These are phyloP conservation scores for Nixonia krombeini DNA, from an alignment of 1,140 invertebrate genomes.

Conservation along the genomic window DNA sequence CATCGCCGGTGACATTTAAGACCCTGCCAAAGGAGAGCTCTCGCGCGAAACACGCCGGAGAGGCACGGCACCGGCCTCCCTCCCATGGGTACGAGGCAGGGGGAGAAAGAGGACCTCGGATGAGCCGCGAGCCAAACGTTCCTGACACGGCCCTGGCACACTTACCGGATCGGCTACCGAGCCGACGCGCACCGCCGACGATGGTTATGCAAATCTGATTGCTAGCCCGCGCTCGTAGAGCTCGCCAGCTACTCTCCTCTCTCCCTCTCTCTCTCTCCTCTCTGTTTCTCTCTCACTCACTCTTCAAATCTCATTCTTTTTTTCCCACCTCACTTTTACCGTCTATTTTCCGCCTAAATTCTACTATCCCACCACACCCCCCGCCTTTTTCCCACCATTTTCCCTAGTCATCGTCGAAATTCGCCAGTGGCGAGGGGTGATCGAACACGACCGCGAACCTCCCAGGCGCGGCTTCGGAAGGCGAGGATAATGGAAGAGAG, in stretches of 20 bases:
- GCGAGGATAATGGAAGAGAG: constrained; percentile 19
- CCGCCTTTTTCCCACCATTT: too few relatives aligned
- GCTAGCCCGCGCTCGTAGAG: constrained; percentile 51
- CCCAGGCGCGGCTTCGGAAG: background rate
- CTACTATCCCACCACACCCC: too few relatives aligned
- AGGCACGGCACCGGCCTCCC: too few relatives aligned
- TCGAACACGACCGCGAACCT: background rate
- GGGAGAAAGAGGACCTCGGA: constrained; percentile 27
- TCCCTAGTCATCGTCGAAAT: too few relatives aligned
- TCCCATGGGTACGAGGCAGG: background rate
- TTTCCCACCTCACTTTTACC: constrained; percentile 10
- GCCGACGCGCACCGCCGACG: constrained; percentile 30
- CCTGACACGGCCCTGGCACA: constrained; percentile 60
- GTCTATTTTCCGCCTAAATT: too few relatives aligned
- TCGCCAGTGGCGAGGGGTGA: too few relatives aligned
- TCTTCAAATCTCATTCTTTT: constrained; percentile 18
- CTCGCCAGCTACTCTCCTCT: constrained; percentile 34
- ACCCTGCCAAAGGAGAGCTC: constrained; percentile 33
- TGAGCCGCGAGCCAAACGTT: constrained; percentile 35
- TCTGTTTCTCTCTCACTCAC: constrained; percentile 17
- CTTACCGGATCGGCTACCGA: constrained; percentile 53
- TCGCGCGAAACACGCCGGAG: too few relatives aligned
- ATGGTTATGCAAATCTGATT: constrained; percentile 68
- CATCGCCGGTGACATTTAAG: constrained; percentile 68
- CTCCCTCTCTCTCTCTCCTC: constrained; percentile 10